phyloP scores from a whole-genome alignment of 2,797 vertebrate species.

The Miichthys miiuy region DNA sequence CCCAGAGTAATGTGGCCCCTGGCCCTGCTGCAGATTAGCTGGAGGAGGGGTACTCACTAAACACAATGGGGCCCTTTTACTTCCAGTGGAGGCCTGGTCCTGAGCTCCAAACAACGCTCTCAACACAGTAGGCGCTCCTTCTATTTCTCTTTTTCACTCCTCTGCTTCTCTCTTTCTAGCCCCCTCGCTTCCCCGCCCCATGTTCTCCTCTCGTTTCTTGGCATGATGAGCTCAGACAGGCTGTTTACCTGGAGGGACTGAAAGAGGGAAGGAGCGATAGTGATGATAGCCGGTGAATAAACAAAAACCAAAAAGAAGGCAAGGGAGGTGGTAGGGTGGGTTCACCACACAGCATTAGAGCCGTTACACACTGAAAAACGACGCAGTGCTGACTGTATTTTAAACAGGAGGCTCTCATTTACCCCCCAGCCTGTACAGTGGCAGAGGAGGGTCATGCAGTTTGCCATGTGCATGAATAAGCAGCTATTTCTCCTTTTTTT shows the following conservation, averaged over 20 bases:
- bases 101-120: constrained; percentile 74
- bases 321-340: too few species aligned
- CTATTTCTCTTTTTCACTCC: constrained; percentile 66
- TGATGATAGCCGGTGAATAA: constrained; percentile 65
- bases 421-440: constrained; percentile 1
- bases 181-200: not conserved
- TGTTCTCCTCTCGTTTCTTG: constrained; percentile 48
- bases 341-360: constrained; percentile 23
- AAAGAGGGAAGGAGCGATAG: constrained; percentile 45
- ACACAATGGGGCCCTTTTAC: constrained; percentile 78
- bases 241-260: constrained; percentile 66
- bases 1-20: constrained; percentile 81
- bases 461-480: constrained; percentile 20
- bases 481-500: constrained; percentile 8
- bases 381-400: not conserved
- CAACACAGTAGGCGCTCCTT: constrained; percentile 74
- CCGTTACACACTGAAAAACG: constrained; percentile 12
- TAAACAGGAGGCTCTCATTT: constrained; percentile 8
- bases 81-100: constrained; percentile 61
- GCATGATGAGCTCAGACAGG: constrained; percentile 54
- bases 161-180: constrained; percentile 50
- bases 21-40: constrained; percentile 73
- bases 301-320: constrained; percentile 54
- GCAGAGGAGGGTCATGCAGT: constrained; percentile 15
- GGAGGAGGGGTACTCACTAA: constrained; percentile 73